Base-by-base conservation (phyloP, 2,113 vertebrate genomes). In the Microtus oregoni region DNA sequence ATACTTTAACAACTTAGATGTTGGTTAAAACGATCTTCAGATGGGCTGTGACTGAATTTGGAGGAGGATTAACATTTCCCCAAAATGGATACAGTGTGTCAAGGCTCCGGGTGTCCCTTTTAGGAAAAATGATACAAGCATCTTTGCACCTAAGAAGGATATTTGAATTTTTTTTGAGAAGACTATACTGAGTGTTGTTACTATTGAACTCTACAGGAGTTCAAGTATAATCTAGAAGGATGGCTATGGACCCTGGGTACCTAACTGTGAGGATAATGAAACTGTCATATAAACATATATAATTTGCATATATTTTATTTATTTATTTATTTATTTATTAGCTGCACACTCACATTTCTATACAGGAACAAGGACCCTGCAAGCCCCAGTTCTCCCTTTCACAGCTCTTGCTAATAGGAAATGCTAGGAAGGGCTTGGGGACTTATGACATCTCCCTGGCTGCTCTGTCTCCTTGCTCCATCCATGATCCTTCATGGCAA, bases 1-100 rank as follows among this genome's bases (percentile, higher is more conserved):
- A 72, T 70, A 92, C 47, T 26, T 94, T 92, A 44, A n/a, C 83
- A 95, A 89, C 76, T 89, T 94, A 73, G 14, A 85, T 70, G 85
- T 90, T 44, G 77, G 30, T 94, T 77, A 86, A 22, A 63, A 58
- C n/a, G 82, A 91, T 75, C 65, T 30, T 86, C 55, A 79, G 47
- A 91, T 89, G 78, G 35, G 14, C 61, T 22, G 55, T 83, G 47
- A 89, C 61, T 95, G 55, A 86, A 87, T 94, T 68, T 91, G 92
- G 93, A 38, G 20, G 86, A 89, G 47, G 89, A 79, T 52, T 50
- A 78, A 65, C 38, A 91, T 70, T 78, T 79, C 32, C 0, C 61
- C 91, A 35, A 94, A 41, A 65, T 68, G 75, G 41, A 91, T 67
- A 35, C 28, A 86, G 72, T 90, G 28, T 30, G 7, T 70, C 50